phyloP scores from a whole-genome alignment of 2,113 vertebrate species.

The Chascanopsetta lugubris region DNA sequence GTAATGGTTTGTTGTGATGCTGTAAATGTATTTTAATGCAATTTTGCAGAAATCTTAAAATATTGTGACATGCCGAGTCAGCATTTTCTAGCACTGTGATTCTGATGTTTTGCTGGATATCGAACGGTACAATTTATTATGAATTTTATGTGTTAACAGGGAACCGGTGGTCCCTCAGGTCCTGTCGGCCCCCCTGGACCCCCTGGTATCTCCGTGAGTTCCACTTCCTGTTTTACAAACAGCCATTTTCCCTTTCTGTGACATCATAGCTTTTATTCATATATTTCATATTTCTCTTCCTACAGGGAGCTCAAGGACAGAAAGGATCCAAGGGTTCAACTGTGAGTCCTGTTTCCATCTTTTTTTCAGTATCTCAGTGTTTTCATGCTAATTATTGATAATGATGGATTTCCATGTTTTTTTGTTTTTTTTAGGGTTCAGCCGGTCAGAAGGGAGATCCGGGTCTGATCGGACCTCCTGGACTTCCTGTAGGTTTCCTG shows the following conservation, averaged over 20 bases:
- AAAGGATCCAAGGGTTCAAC: slow-evolving; percentile 94
- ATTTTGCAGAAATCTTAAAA: too few relatives aligned
- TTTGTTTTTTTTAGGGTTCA: slow-evolving; percentile 81
- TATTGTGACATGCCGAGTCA: too few relatives aligned
- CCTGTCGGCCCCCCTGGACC: slow-evolving; percentile 94
- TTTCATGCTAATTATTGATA: not conserved
- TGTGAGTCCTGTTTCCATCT: slow-evolving; percentile 82
- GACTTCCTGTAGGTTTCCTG: slow-evolving; percentile 88
- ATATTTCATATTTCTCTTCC: slow-evolving; percentile 1
- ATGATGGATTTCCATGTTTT: not conserved
- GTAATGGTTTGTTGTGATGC: too few relatives aligned
- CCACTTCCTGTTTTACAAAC: not conserved
- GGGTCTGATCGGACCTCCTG: slow-evolving; percentile 90
- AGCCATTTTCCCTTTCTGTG: not conserved
- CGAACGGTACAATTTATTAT: too few relatives aligned
- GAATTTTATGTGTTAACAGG: slow-evolving; percentile 80
- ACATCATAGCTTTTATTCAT: not conserved
- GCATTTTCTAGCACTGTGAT: too few relatives aligned
- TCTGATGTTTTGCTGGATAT: too few relatives aligned
- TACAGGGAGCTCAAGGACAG: slow-evolving; percentile 91
- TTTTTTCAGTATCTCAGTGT: not conserved
- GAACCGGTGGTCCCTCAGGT: slow-evolving; percentile 84
- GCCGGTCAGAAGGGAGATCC: slow-evolving; percentile 94
- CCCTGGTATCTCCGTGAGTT: slow-evolving; percentile 94
- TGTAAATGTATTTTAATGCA: too few relatives aligned